phyloP scores from a whole-genome alignment of 2,113 vertebrate genomes.

The Columbina picui region DNA sequence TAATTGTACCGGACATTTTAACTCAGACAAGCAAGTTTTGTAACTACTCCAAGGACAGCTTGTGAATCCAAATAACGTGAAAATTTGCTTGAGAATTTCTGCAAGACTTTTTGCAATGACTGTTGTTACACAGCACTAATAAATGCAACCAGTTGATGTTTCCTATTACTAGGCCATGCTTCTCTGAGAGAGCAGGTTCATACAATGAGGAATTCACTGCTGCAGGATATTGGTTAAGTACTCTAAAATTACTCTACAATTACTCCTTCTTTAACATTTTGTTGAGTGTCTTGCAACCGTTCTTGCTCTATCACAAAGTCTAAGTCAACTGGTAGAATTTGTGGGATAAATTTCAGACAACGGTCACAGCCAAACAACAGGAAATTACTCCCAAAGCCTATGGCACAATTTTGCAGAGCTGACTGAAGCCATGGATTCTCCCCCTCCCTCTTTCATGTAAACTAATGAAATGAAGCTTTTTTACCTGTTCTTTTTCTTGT shows the following conservation, averaged over 20 bases:
- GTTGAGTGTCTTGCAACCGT: background rate
- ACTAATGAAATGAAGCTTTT: background rate
- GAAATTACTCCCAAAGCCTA: background rate
- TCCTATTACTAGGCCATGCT: background rate
- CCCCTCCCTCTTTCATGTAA: background rate
- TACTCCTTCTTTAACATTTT: background rate
- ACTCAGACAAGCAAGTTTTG: background rate
- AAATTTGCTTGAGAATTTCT: background rate
- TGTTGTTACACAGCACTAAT: background rate
- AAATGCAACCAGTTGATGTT: background rate
- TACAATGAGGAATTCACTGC: background rate
- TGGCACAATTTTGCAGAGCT: background rate
- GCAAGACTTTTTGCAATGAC: background rate
- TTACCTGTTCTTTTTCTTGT: slow-evolving; percentile 90
- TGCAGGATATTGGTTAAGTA: background rate
- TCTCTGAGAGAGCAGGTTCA: background rate
- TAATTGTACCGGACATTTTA: background rate
- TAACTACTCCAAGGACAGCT: background rate
- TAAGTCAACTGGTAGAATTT: background rate
- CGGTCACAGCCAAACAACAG: background rate
- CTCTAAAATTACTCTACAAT: background rate
- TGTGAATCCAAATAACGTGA: background rate
- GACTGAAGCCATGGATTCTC: background rate
- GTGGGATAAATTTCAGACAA: background rate
- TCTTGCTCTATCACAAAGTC: background rate